Evolutionary conservation across 2,888 invertebrate genomes (phyloP), one percentile per base, ranked within the genome.

Genomic region (Orthonevra nobilis): DNA sequence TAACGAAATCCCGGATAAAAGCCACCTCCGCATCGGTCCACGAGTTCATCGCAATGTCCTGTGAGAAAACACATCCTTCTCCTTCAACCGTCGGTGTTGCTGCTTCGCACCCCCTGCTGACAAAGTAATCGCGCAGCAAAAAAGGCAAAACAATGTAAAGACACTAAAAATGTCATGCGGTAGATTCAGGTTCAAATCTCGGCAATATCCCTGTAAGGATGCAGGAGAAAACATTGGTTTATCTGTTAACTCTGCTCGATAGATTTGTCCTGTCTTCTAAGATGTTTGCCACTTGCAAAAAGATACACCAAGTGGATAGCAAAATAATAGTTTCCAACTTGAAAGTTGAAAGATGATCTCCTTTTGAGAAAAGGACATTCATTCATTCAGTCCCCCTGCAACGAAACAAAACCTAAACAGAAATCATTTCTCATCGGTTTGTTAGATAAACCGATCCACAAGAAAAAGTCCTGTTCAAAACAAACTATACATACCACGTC

Each of bases 351-450:
- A n/a, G n/a, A n/a, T n/a, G n/a, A n/a, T 50, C 40, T 34, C 34
- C 32, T 2, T 20, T 54, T n/a, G n/a, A n/a, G n/a, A n/a, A n/a
- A n/a, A n/a, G n/a, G n/a, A n/a, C n/a, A n/a, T n/a, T n/a, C n/a
- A n/a, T n/a, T n/a, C n/a, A n/a, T n/a, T n/a, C n/a, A n/a, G n/a
- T n/a, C 14, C 14, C 5, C 2, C 17, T 10, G 10, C 15, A 28
- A 20, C 30, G 26, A 48, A 23, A 23, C 23, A 23, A 23, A 61
- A 60, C 36, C 52, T 50, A 60, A 50, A 63, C 69, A 64, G 58
- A 69, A 70, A 42, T 52, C 64, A 77, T 72, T 77, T 61, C 61
- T 66, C 44, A 60, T 66, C 28, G 61, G 66, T 79, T 79, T 60
- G 52, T 40, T 60, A 56, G 66, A 54, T 66, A 79, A 79, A 61